phyloP scores from a whole-genome alignment of 1,140 invertebrate genomes.

The Atta cephalotes region DNA sequence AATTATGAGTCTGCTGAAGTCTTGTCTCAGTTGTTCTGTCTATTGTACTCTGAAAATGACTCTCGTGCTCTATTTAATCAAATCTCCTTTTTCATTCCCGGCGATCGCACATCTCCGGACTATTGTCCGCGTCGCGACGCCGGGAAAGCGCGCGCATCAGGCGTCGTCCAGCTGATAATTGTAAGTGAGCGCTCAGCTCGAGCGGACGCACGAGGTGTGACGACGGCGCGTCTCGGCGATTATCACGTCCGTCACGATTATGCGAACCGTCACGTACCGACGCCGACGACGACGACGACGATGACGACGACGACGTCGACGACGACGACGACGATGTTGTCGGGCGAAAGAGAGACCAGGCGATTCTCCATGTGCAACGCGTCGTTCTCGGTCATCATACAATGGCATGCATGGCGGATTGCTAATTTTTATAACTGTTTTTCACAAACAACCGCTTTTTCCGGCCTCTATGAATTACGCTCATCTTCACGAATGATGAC shows the following conservation, averaged over 20 bases:
- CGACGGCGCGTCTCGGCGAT: slow-evolving; percentile 77
- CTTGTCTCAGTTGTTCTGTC: neutral
- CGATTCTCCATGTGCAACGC: slow-evolving; percentile 1
- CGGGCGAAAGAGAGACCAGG: slow-evolving; percentile 20
- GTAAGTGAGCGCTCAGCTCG: slow-evolving; percentile 64
- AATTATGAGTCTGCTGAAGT: neutral
- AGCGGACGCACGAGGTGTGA: slow-evolving; percentile 69
- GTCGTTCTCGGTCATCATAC: slow-evolving; percentile 49
- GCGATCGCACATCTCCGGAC: slow-evolving; percentile 28
- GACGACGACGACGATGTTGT: slow-evolving; percentile 25
- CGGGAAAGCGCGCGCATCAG: slow-evolving; percentile 36
- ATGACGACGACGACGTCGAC: slow-evolving; percentile 44
- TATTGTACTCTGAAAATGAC: neutral
- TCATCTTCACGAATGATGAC: slow-evolving; percentile 17
- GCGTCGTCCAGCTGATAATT: slow-evolving; percentile 69
- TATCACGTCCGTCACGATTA: slow-evolving; percentile 83
- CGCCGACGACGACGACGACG: slow-evolving; percentile 43
- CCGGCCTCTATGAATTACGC: slow-evolving; percentile 79
- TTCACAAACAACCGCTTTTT: slow-evolving; percentile 76
- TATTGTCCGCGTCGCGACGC: neutral
- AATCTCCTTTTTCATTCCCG: slow-evolving; percentile 10
- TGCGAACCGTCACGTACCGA: slow-evolving; percentile 74
- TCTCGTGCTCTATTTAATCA: neutral
- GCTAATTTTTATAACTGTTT: slow-evolving; percentile 80
- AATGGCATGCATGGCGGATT: slow-evolving; percentile 66